Conservation (phyloP, 2,113 vertebrate species). For the Pongo pygmaeus region DNA sequence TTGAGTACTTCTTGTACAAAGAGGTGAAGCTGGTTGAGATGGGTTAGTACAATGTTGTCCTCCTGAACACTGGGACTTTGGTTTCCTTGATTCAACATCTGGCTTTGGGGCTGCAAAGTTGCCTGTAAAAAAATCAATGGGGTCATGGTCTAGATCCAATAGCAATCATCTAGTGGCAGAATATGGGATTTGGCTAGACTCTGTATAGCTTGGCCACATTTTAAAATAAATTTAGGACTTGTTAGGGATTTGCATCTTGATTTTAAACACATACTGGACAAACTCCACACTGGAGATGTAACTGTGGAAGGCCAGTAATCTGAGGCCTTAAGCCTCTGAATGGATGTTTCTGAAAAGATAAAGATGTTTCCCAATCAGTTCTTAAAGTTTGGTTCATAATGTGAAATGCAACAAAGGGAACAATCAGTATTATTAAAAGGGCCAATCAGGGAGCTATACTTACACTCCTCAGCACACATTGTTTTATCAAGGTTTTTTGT, state of each 20-base stretch:
- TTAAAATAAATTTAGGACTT: slow-evolving; percentile 6
- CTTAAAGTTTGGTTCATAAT: not conserved
- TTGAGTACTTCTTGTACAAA: not conserved
- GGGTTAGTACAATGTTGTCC: not conserved
- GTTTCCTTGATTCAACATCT: not conserved
- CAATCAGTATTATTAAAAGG: slow-evolving; percentile 50
- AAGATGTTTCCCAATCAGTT: not conserved
- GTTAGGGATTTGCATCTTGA: not conserved
- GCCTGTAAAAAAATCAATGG: not conserved
- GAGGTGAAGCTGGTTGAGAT: not conserved
- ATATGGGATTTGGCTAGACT: not conserved
- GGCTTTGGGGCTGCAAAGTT: not conserved
- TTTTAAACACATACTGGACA: slow-evolving; percentile 15
- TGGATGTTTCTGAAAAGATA: not conserved
- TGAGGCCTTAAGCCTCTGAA: not conserved
- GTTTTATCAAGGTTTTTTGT: slow-evolving; percentile 55
- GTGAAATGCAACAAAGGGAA: slow-evolving; percentile 17
- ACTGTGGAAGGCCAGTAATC: not conserved
- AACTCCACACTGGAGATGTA: not conserved
- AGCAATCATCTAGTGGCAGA: not conserved
- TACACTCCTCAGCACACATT: not conserved
- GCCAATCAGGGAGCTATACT: slow-evolving; percentile 43
- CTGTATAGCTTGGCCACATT: not conserved
- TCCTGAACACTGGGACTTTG: not conserved
- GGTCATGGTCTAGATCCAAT: not conserved